Evolutionary conservation across 1,140 invertebrate genomes (phyloP), one percentile per base, ranked within the genome.

Genomic region (Drosophila paulistorum): DNA sequence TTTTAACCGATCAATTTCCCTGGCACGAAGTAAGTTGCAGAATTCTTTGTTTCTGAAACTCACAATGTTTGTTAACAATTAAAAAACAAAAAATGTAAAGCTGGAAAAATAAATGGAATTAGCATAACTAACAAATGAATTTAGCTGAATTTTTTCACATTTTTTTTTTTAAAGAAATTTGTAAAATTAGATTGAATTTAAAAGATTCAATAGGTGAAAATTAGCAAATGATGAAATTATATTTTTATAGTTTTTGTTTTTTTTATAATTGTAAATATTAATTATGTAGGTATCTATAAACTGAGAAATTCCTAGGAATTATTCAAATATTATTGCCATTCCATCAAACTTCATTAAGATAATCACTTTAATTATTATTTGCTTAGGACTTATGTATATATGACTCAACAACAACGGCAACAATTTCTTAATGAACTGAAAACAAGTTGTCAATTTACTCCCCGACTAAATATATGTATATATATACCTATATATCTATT

Each of bases 371-470:
- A 48, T 48, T 10, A 48, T 48, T 20, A 17, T 17, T 48, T 48
- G 45, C 7, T 48, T 48, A 7, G 0, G 14, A 13, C 37, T 39
- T 39, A 30, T 6, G 35, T 37, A 7, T 39, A 10, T 39, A 13
- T 20, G 45, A 48, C 14, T 48, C 14, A 48, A 5, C 10, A 39
- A 48, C 45, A 48, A 37, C 5, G 5, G 3, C 30, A 30, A 30
- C 1, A 30, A 17, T 48, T 17, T 48, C 14, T 48, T 48, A 48
- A 13, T 7, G 35, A 35, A 35, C 10, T 5, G 9, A 59, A 59
- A 59, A 59, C 57, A 39, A 35, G 33, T 59, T 59, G 14, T 37
- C n/a, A 59, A 59, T 20, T 39, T 20, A 59, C 1, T 39, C 17
- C 57, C 26, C 14, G 33, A 7, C 14, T 14, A 11, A 61, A 39